Conservation (phyloP, 2,113 vertebrate species). For the zebrafish (Danio rerio) region DNA sequence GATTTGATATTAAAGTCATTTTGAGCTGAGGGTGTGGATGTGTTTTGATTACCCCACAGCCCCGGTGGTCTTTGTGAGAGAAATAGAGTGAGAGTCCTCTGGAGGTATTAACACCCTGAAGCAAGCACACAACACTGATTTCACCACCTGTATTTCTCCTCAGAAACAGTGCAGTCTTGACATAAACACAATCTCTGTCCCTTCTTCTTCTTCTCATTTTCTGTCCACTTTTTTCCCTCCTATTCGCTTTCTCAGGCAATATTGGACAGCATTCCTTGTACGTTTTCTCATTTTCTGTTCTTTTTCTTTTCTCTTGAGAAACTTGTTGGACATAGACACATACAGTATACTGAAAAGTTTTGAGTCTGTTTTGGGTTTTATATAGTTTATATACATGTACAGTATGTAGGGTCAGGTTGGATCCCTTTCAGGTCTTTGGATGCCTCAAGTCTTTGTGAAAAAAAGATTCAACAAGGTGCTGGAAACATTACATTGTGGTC, state of each 20-base stretch:
- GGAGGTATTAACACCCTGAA: conserved; percentile 37
- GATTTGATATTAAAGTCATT: conserved; percentile 50
- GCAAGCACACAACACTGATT: conserved; percentile 32
- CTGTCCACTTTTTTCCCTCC: background rate
- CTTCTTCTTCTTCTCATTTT: background rate
- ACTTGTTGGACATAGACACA: background rate
- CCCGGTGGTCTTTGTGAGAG: conserved; percentile 17
- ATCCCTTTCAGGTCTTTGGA: no score
- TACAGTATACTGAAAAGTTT: background rate
- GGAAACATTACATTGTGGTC: no score
- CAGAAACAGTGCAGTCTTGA: background rate
- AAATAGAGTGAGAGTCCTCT: conserved; percentile 22
- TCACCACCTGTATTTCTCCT: conserved; percentile 23
- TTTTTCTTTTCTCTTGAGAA: background rate
- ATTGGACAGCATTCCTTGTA: background rate
- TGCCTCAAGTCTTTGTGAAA: no score
- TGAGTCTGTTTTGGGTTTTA: background rate
- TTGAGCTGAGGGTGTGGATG: conserved; percentile 44
- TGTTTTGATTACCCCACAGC: conserved; percentile 38
- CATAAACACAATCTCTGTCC: conserved; percentile 38
- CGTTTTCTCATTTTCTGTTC: background rate
- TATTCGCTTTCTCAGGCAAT: background rate
- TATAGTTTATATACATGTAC: no score
- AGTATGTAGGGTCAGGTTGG: no score
- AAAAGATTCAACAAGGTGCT: no score